Evolutionary conservation across 2,797 vertebrate genomes (phyloP).

Genomic region (Streptopelia turtur): DNA sequence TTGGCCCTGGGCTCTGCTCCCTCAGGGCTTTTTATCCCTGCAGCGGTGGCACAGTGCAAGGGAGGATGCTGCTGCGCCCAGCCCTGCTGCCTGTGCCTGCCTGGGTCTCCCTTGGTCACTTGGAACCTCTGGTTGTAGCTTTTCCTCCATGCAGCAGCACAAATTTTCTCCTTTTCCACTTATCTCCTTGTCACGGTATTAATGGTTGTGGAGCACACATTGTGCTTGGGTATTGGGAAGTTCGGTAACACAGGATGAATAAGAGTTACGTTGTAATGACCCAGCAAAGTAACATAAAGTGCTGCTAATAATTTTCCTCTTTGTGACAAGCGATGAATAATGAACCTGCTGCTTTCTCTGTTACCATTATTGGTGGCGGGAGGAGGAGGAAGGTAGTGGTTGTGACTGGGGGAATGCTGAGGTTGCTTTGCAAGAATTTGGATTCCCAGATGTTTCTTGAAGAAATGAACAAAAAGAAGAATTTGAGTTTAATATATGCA

Average conservation of each 20-base stretch:
- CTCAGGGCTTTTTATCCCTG: neutral
- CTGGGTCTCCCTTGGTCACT: rapidly evolving
- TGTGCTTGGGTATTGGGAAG: rapidly evolving
- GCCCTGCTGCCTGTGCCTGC: neutral
- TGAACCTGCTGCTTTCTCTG: neutral
- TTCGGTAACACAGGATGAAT: neutral
- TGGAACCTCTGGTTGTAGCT: neutral
- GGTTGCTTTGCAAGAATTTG: neutral
- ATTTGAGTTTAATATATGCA: neutral
- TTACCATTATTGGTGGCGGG: neutral
- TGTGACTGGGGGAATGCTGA: neutral
- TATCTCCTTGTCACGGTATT: neutral
- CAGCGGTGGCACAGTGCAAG: neutral
- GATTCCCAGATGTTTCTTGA: neutral
- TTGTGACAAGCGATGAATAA: neutral
- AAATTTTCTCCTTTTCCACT: neutral
- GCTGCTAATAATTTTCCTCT: neutral
- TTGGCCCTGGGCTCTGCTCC: neutral
- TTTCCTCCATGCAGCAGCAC: neutral
- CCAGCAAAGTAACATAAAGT: neutral
- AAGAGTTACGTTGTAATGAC: neutral
- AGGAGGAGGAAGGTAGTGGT: neutral
- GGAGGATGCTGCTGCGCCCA: neutral
- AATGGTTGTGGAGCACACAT: neutral
- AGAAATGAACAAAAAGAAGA: neutral